These are phyloP conservation scores for Habropoda laboriosa DNA, from an alignment of 1,140 invertebrate genomes.

Conservation along the genomic window DNA sequence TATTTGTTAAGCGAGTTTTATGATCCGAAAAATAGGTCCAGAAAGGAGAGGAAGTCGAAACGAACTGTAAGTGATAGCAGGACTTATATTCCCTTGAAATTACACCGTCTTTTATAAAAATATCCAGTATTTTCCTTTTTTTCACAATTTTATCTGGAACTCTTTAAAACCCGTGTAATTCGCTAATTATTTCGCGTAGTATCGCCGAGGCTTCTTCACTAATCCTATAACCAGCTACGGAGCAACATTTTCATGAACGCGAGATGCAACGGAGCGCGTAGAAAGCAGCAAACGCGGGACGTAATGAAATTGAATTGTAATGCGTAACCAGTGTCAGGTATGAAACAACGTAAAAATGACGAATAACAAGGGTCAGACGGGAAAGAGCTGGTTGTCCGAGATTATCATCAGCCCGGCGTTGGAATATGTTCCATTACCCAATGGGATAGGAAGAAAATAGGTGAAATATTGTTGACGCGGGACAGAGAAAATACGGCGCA, in stretches of 20 bases:
- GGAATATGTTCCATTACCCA: constrained; percentile 29
- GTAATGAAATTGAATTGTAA: constrained; percentile 30
- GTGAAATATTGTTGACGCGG: constrained; percentile 52
- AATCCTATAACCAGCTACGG: neutral
- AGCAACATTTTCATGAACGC: neutral
- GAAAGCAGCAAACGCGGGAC: neutral
- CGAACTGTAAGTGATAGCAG: no score
- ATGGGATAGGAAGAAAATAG: constrained; percentile 10
- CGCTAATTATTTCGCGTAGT: neutral
- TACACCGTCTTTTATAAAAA: no score
- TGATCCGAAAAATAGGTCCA: neutral
- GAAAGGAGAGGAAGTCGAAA: no score
- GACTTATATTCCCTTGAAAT: no score
- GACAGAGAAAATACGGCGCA: constrained; percentile 36
- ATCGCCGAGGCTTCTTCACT: neutral
- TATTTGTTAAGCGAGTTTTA: neutral
- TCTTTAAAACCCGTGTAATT: neutral
- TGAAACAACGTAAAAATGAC: constrained; percentile 46
- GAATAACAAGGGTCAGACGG: no score
- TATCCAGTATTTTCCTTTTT: no score
- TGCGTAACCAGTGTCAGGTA: constrained; percentile 12
- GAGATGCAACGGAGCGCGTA: neutral
- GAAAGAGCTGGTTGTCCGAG: constrained; percentile 10
- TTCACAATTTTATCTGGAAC: neutral
- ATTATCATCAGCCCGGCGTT: constrained; percentile 40